Evolutionary conservation across 2,888 invertebrate genomes (phyloP).

Genomic region (Litoditis marina): DNA sequence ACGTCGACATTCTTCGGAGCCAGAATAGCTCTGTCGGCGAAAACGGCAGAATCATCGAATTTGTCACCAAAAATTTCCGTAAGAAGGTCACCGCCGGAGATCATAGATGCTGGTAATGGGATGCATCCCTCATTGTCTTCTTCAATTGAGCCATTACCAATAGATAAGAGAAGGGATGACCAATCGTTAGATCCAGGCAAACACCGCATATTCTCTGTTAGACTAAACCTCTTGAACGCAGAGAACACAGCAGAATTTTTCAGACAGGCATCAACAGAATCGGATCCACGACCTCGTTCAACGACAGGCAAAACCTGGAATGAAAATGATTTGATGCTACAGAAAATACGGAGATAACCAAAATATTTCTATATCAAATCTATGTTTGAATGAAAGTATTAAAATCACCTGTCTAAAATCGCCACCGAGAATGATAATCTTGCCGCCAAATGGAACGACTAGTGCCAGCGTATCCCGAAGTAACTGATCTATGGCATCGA

Average conservation of each 20-base stretch:
- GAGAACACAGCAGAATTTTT: slow-evolving; percentile 13
- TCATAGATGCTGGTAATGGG: no score
- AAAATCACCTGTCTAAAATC: slow-evolving; percentile 24
- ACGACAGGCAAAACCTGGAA: no score
- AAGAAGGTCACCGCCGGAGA: background rate
- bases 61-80: slow-evolving; percentile 13
- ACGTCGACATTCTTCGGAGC: slow-evolving; percentile 14
- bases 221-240: background rate
- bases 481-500: slow-evolving; percentile 16
- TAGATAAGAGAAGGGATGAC: no score
- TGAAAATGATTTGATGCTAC: no score
- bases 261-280: slow-evolving; percentile 11
- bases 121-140: no score
- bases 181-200: no score
- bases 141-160: no score
- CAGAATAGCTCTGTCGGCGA: slow-evolving; percentile 12
- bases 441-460: slow-evolving; percentile 24
- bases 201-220: slow-evolving; percentile 17
- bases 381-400: no score
- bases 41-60: background rate
- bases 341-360: no score
- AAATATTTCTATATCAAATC: no score
- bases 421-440: slow-evolving; percentile 19
- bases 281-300: no score
- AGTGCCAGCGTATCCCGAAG: slow-evolving; percentile 17